These are phyloP conservation scores for Dermatemys mawii DNA, from an alignment of 2,113 vertebrate genomes.

Conservation along the genomic window DNA sequence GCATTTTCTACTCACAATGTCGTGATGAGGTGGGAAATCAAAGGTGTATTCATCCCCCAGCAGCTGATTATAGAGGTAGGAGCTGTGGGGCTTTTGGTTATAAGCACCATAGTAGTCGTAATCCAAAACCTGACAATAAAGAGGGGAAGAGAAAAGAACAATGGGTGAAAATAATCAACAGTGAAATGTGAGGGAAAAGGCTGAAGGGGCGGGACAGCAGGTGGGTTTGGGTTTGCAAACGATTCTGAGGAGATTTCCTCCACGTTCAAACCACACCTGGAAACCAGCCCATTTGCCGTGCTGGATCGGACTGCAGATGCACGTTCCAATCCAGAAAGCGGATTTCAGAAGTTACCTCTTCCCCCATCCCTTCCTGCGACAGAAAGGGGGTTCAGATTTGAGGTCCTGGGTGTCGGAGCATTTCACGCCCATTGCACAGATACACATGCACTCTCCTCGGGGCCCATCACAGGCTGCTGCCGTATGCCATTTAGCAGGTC, in stretches of 20 bases:
- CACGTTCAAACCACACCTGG: fast-evolving
- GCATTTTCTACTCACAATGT: slow-evolving; percentile 77
- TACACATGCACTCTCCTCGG: fast-evolving
- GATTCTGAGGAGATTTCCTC: neutral
- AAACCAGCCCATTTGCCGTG: neutral
- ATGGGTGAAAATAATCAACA: neutral
- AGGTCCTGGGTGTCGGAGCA: neutral
- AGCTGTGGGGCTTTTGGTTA: slow-evolving; percentile 64
- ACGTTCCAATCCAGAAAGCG: neutral
- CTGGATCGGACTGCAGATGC: fast-evolving
- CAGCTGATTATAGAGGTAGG: slow-evolving; percentile 84
- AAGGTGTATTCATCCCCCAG: slow-evolving; percentile 92
- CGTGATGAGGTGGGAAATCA: slow-evolving; percentile 90
- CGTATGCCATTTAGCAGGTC: fast-evolving
- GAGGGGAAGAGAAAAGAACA: fast-evolving
- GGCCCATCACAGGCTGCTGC: neutral
- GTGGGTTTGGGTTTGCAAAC: no score
- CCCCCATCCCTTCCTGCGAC: neutral
- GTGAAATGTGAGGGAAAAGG: fast-evolving
- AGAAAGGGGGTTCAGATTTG: neutral
- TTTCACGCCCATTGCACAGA: neutral
- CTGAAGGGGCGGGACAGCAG: neutral
- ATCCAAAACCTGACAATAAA: slow-evolving; percentile 79
- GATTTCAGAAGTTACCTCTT: neutral
- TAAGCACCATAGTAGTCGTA: slow-evolving; percentile 95